Evolutionary conservation across 2,113 vertebrate species (phyloP).

Genomic region (Alaudala cheleensis): DNA sequence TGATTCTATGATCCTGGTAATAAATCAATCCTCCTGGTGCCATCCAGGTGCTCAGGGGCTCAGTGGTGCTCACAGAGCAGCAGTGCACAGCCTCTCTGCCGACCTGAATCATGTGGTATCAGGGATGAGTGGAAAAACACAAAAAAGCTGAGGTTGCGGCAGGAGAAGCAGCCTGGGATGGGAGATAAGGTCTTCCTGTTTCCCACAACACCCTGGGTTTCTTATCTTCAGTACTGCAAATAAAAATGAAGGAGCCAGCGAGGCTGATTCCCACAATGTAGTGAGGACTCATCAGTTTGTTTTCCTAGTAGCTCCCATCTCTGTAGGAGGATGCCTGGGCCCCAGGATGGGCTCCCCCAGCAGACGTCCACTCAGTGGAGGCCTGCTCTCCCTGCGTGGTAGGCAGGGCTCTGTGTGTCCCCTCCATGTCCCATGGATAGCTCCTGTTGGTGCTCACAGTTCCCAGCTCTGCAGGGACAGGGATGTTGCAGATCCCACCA

Average conservation of each 20-base stretch:
- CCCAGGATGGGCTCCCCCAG: not conserved
- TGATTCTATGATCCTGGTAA: not conserved
- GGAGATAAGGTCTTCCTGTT: constrained; percentile 53
- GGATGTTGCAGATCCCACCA: not conserved
- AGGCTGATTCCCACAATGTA: not conserved
- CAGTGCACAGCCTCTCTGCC: not conserved
- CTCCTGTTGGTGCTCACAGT: fast-evolving
- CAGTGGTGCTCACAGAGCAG: not conserved
- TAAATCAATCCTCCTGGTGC: not conserved
- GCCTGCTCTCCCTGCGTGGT: not conserved
- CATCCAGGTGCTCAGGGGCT: not conserved
- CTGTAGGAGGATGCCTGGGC: not conserved
- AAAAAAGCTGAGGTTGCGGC: not conserved
- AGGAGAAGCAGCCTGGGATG: not conserved
- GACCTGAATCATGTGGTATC: not conserved
- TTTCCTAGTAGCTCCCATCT: not conserved
- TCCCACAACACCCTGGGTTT: constrained; percentile 18
- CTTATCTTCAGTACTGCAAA: constrained; percentile 23
- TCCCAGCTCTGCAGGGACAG: not conserved
- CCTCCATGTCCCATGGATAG: fast-evolving
- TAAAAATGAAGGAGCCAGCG: not conserved
- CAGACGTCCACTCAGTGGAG: fast-evolving
- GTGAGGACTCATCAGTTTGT: not conserved
- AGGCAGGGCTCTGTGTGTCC: not conserved
- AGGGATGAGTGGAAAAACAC: not conserved